Conservation (phyloP, 2,113 vertebrate genomes). For the Strigops habroptila region DNA sequence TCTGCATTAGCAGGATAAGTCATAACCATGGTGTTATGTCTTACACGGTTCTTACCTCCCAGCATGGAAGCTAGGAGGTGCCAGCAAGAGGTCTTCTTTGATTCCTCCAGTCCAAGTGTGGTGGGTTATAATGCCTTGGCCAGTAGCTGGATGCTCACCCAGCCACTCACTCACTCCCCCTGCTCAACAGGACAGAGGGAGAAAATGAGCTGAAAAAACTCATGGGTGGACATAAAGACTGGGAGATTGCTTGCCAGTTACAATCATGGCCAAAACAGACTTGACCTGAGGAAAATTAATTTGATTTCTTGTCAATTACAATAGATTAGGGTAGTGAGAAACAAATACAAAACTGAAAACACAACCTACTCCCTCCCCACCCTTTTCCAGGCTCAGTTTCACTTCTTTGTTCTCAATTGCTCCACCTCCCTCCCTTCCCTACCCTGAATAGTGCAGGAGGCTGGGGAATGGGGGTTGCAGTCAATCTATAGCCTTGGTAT, state of each 20-base stretch:
- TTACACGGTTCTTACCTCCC: background rate
- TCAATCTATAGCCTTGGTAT: background rate
- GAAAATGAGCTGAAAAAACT: background rate
- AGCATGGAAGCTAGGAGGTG: background rate
- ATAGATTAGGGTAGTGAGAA: background rate
- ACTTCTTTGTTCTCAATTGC: background rate
- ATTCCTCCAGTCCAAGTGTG: accelerated
- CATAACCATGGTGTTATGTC: background rate
- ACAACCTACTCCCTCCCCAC: background rate
- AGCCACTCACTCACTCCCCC: background rate
- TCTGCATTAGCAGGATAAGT: background rate
- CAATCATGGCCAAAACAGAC: background rate
- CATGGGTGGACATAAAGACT: background rate
- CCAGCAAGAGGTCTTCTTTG: background rate
- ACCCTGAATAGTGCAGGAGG: accelerated
- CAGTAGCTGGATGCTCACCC: background rate
- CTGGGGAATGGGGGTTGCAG: accelerated
- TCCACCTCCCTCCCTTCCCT: background rate
- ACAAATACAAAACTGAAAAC: background rate
- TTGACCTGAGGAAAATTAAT: background rate
- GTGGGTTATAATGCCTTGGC: background rate
- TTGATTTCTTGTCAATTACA: background rate
- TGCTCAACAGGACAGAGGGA: background rate
- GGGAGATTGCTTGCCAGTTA: background rate
- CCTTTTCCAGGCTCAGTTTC: background rate